These are phyloP conservation scores for Drosophila jambulina DNA, from an alignment of 1,140 invertebrate species.

Conservation along the genomic window DNA sequence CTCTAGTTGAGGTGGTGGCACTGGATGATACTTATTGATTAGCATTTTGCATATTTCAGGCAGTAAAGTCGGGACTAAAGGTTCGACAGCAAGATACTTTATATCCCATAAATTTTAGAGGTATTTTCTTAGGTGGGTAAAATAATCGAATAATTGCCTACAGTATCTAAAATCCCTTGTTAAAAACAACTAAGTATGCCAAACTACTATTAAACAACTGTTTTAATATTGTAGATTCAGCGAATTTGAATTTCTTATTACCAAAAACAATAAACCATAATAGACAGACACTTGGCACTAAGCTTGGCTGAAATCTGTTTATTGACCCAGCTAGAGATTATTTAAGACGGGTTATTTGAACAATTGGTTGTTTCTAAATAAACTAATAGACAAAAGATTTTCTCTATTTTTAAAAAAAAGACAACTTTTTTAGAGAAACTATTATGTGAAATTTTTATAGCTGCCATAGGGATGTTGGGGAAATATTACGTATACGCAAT, in stretches of 20 bases:
- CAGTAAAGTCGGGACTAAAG: background rate
- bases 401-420: too few relatives aligned
- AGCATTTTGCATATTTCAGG: slow-evolving; percentile 14
- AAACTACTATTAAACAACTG: background rate
- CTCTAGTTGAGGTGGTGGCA: slow-evolving; percentile 13
- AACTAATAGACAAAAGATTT: too few relatives aligned
- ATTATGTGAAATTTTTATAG: too few relatives aligned
- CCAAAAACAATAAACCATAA: background rate
- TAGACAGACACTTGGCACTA: background rate
- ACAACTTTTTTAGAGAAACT: too few relatives aligned
- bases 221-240: background rate
- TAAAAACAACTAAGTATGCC: background rate
- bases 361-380: background rate
- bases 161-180: background rate
- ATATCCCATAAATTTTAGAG: background rate
- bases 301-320: background rate
- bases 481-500: too few relatives aligned
- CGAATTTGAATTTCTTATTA: background rate
- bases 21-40: slow-evolving; percentile 43
- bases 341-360: slow-evolving; percentile 9
- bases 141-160: background rate
- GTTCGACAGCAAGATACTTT: slow-evolving; percentile 8
- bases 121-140: background rate
- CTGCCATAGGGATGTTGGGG: too few relatives aligned
- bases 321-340: slow-evolving; percentile 12